Percentiles rank a stretch among this genome's conserved stretches.
Evolutionary conservation across 2,888 invertebrate species (phyloP).

Genomic region (Seira ritae): DNA sequence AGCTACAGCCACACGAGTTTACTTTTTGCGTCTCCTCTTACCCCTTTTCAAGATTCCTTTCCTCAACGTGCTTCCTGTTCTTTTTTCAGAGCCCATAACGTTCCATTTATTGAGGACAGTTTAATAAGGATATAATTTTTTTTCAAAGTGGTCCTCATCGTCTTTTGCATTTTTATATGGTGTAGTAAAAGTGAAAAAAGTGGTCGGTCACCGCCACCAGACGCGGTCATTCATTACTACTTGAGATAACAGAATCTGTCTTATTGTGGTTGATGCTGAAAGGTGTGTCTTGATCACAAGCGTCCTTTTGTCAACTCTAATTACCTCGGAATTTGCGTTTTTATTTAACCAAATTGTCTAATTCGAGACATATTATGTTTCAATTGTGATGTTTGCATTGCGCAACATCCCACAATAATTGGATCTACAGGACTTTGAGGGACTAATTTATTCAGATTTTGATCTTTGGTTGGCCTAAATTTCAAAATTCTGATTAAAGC

Average conservation of each 20-base stretch:
- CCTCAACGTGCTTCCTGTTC: constrained; percentile 38
- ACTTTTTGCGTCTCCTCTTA: too few relatives aligned
- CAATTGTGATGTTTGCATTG: too few relatives aligned
- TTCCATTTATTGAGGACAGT: constrained; percentile 53
- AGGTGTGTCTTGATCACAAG: constrained; percentile 28
- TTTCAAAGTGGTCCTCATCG: too few relatives aligned
- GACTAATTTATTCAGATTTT: constrained; percentile 15
- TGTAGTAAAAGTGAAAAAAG: constrained; percentile 13
- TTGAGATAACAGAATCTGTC: neutral
- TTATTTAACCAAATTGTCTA: neutral
- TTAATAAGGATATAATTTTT: neutral
- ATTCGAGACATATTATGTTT: too few relatives aligned
- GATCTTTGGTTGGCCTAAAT: constrained; percentile 30
- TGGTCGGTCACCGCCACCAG: constrained; percentile 33
- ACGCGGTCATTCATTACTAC: constrained; percentile 20
- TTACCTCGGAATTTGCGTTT: constrained; percentile 20
- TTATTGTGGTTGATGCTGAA: constrained; percentile 1
- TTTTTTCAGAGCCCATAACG: constrained; percentile 11
- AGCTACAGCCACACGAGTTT: too few relatives aligned
- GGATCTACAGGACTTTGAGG: too few relatives aligned
- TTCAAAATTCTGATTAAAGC: constrained; percentile 28
- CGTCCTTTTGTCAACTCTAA: constrained; percentile 35
- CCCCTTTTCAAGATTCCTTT: neutral
- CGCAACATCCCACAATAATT: too few relatives aligned
- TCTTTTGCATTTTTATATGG: constrained; percentile 4